These are phyloP conservation scores for Chionoecetes opilio DNA, from an alignment of 1,140 invertebrate genomes.

Conservation along the genomic window DNA sequence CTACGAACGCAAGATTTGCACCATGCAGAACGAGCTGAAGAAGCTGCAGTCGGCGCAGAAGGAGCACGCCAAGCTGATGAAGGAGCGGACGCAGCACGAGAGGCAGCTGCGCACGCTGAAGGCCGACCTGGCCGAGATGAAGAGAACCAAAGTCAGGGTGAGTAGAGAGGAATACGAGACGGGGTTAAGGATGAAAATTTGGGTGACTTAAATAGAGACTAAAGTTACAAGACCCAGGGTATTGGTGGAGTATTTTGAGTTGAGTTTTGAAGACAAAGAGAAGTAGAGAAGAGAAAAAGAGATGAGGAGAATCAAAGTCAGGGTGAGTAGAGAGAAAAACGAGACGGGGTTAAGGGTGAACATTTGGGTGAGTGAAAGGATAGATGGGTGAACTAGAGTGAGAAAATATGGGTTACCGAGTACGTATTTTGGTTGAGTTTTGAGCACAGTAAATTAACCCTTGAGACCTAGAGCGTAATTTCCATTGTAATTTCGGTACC, in stretches of 20 bases:
- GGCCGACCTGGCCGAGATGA: slow-evolving; percentile 94
- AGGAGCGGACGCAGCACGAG: slow-evolving; percentile 92
- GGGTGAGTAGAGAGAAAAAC: slow-evolving; percentile 63
- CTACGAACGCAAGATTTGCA: slow-evolving; percentile 93
- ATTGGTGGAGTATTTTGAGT: too few relatives aligned
- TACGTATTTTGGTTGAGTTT: too few relatives aligned
- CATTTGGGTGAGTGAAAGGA: background rate
- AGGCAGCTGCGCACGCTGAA: slow-evolving; percentile 91
- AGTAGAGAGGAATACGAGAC: background rate
- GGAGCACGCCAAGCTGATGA: slow-evolving; percentile 93
- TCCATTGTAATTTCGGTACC: too few relatives aligned
- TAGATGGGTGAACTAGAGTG: background rate
- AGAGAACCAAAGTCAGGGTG: slow-evolving; percentile 89
- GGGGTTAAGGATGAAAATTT: background rate
- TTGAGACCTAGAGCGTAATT: too few relatives aligned
- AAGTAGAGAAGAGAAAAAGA: slow-evolving; percentile 84
- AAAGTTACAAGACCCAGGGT: too few relatives aligned
- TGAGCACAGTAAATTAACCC: too few relatives aligned
- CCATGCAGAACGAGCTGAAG: slow-evolving; percentile 94
- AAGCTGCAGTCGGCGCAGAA: slow-evolving; percentile 94
- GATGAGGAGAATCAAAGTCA: slow-evolving; percentile 93
- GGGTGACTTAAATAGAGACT: background rate
- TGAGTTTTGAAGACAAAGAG: too few relatives aligned
- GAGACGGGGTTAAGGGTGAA: background rate
- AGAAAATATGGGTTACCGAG: too few relatives aligned